Percentiles rank a stretch among this genome's conserved stretches.
Conservation (phyloP, 1,140 invertebrate genomes). For the Archegozetes longisetosus region DNA sequence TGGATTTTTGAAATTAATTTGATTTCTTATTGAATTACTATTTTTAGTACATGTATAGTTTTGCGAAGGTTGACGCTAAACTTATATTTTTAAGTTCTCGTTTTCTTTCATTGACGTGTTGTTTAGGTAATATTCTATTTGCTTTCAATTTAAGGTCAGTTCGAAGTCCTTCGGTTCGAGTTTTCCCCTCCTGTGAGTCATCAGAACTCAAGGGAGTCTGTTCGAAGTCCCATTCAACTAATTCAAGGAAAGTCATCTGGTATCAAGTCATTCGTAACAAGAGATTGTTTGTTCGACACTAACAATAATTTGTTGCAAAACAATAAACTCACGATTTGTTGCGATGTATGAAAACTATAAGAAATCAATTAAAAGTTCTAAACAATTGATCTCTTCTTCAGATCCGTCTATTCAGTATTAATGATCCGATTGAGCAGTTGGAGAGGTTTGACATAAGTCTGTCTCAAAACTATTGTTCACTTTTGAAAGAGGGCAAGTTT, state of each 20-base stretch:
- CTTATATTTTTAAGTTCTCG: no score
- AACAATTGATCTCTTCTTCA: neutral
- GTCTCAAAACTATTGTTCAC: neutral
- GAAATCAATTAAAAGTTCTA: neutral
- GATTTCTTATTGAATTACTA: no score
- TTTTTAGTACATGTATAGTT: no score
- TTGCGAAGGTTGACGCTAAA: no score
- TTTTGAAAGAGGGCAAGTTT: neutral
- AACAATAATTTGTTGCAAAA: neutral
- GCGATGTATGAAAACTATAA: neutral
- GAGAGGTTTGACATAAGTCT: neutral
- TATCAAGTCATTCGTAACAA: neutral
- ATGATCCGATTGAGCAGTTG: neutral
- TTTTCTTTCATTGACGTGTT: no score
- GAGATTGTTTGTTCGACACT: neutral
- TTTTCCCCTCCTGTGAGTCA: neutral
- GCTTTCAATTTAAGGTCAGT: no score
- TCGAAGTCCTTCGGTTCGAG: neutral
- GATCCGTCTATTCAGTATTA: neutral
- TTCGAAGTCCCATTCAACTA: neutral
- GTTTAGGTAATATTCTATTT: no score
- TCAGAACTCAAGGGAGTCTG: neutral
- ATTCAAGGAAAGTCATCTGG: neutral
- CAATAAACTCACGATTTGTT: neutral
- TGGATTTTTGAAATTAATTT: no score